These are phyloP conservation scores for Trichoplax adhaerens DNA, from an alignment of 37 sponge, comb jelly and placozoan genomes.

Conservation along the genomic window DNA sequence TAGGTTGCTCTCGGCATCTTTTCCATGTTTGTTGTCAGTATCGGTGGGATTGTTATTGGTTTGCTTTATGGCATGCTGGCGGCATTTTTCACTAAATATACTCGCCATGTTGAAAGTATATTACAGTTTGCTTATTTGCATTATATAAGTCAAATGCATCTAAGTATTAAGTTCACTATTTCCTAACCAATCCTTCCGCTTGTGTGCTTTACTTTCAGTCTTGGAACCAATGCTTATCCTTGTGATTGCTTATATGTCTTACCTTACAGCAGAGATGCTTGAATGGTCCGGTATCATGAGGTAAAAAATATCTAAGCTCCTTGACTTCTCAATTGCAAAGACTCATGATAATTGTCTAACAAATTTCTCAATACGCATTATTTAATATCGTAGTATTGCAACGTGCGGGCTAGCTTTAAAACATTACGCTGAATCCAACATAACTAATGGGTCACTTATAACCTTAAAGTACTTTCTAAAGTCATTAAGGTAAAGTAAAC, in stretches of 20 bases:
- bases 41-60: constrained; percentile 65
- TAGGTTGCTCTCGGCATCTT: constrained; percentile 32
- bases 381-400: too few relatives aligned
- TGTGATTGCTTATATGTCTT: constrained; percentile 68
- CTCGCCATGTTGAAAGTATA: constrained; percentile 54
- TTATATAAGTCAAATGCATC: too few relatives aligned
- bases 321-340: too few relatives aligned
- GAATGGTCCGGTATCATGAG: constrained; percentile 73
- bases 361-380: too few relatives aligned
- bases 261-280: constrained; percentile 74
- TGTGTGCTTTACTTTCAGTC: constrained; percentile 18
- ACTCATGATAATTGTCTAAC: too few relatives aligned
- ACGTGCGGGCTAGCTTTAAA: constrained; percentile 44
- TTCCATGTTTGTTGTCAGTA: constrained; percentile 62
- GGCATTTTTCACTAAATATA: constrained; percentile 38
- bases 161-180: too few relatives aligned
- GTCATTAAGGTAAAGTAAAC: constrained; percentile 27
- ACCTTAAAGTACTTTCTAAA: constrained; percentile 79
- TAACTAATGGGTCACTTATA: constrained; percentile 51
- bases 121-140: too few relatives aligned
- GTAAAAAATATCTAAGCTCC: too few relatives aligned
- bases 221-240: constrained; percentile 77
- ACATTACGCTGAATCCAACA: constrained; percentile 68
- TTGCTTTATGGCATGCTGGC: constrained; percentile 34
- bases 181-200: too few relatives aligned